Evolutionary conservation across 2,888 invertebrate species (phyloP), one percentile per base, ranked within the genome.

Genomic region (Ryuthela nishihirai): DNA sequence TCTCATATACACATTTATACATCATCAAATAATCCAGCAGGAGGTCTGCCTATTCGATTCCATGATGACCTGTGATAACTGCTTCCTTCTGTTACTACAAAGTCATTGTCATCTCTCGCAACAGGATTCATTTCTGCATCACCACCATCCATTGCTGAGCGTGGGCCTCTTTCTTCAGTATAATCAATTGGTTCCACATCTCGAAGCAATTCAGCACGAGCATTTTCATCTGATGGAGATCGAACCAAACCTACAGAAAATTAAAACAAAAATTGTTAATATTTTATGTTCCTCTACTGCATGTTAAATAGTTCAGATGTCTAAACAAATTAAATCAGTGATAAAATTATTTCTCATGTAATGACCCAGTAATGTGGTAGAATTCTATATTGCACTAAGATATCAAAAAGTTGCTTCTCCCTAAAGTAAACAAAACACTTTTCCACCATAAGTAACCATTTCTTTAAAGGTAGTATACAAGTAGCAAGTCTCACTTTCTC

Each of bases 181-280:
- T 72, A 79, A 63, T 75, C 75, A n/a, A 76, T 68, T 0, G 75
- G 75, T 56, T 88, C 89, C 29, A 85, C 83, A 74, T 89, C 87
- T 64, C 83, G 79, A 9, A 66, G 52, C 24, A 66, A 35, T 24
- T 65, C 66, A 29, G 49, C 41, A 18, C 59, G 54, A 9, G 58
- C 59, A 41, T 54, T 65, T 21, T 66, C 66, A 21, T 65, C 59
- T 24, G 56, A 52, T 18, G 54, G 48, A 24, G 56, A 58, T 4
- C 52, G 36, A 4, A 38, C 24, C 29, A 52, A 42, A 36, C 52
- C 56, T 58, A 17, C 9, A 34, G 4, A 34, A 15, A 4, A 34
- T 10, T 6, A 4, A 34, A 34, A 6, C 17, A 34, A 7, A 4
- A 34, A 7, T 15, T 4, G 17, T 5, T 15, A 6, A 5, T 10